These are phyloP conservation scores for Cremastinae sp. DNA, from an alignment of 2,888 invertebrate genomes.

Conservation along the genomic window DNA sequence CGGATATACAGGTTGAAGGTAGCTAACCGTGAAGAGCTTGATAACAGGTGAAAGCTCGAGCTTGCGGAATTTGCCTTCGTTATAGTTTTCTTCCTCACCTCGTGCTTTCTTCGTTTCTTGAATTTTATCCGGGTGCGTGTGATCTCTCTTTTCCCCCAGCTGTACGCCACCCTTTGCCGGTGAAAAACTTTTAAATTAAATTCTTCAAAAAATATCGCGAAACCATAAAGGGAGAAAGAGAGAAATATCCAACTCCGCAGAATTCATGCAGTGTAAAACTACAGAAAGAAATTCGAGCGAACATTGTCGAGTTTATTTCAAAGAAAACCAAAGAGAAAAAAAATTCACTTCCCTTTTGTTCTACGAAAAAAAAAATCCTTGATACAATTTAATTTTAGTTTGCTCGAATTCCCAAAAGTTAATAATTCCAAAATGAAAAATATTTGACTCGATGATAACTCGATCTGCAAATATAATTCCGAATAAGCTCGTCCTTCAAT, in stretches of 20 bases:
- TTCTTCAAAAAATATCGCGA: slow-evolving; percentile 70
- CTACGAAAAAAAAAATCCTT: no score
- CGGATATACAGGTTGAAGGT: background rate
- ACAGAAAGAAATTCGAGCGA: slow-evolving; percentile 25
- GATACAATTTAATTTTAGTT: no score
- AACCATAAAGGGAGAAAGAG: slow-evolving; percentile 47
- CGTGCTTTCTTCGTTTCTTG: slow-evolving; percentile 20
- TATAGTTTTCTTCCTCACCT: slow-evolving; percentile 5
- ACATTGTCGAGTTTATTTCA: slow-evolving; percentile 39
- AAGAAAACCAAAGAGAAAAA: slow-evolving; percentile 30
- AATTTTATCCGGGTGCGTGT: slow-evolving; percentile 20
- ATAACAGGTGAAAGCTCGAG: slow-evolving; percentile 50
- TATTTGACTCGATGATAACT: no score
- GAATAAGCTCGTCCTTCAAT: no score
- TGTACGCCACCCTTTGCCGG: slow-evolving; percentile 13
- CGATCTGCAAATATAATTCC: no score
- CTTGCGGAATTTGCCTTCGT: slow-evolving; percentile 44
- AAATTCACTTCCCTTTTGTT: slow-evolving; percentile 17
- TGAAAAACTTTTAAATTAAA: slow-evolving; percentile 73
- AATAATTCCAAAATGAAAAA: no score
- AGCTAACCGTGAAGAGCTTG: slow-evolving; percentile 44
- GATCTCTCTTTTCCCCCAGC: background rate
- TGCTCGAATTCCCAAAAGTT: no score
- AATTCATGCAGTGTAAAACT: slow-evolving; percentile 33
- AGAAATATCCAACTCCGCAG: slow-evolving; percentile 2